Conservation (phyloP, 2,113 vertebrate species). For the Pyrgilauda ruficollis region DNA sequence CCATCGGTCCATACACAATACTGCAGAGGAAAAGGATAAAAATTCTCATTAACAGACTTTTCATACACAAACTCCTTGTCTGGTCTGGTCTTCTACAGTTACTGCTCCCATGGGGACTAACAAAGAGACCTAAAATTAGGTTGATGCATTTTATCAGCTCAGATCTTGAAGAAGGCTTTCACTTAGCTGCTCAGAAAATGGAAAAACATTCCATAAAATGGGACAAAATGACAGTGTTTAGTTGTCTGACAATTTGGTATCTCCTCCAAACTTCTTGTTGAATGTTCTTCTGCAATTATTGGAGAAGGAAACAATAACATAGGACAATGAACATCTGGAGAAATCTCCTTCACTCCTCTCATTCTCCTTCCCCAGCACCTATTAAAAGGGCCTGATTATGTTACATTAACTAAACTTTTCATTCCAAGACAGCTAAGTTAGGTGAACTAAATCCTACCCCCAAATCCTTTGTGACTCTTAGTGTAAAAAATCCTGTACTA, state of each 20-base stretch:
- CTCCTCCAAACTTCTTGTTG: neutral
- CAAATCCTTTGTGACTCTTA: neutral
- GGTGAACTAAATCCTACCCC: neutral
- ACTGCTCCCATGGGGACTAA: neutral
- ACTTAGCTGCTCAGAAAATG: neutral
- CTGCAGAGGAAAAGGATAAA: conserved; percentile 65
- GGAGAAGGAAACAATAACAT: neutral
- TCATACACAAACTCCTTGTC: neutral
- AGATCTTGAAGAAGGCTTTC: neutral
- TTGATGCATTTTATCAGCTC: neutral
- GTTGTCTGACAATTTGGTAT: neutral
- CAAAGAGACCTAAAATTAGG: neutral
- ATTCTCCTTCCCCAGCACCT: neutral
- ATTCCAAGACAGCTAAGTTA: neutral
- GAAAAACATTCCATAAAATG: neutral
- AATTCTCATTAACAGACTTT: neutral
- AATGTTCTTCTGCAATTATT: neutral
- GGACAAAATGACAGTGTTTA: neutral
- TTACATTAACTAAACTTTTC: neutral
- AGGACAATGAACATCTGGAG: neutral
- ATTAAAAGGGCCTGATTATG: neutral
- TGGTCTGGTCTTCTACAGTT: neutral
- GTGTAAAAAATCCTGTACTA: neutral
- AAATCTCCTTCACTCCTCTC: neutral
- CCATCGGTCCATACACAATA: conserved; percentile 99